Conservation (phyloP, 2,888 invertebrate species). For the Mamestra brassicae region DNA sequence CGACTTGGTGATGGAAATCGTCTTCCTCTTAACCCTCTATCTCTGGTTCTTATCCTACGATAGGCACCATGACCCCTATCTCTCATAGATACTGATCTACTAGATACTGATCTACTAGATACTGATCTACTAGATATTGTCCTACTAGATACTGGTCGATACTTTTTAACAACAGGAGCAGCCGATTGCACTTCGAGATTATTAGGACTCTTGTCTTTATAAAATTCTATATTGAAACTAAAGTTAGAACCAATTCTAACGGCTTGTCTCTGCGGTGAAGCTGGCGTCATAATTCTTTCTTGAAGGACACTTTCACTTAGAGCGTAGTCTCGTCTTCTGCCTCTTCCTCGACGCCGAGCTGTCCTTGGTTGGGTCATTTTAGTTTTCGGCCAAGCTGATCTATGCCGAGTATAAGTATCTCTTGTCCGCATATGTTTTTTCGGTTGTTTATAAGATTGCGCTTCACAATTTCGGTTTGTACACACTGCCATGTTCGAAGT, state of each 20-base stretch:
- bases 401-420: slow-evolving; percentile 12
- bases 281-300: neutral
- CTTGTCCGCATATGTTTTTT: slow-evolving; percentile 21
- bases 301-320: neutral
- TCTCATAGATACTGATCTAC: neutral
- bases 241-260: slow-evolving; percentile 68
- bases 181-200: slow-evolving; percentile 25
- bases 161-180: slow-evolving; percentile 16
- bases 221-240: slow-evolving; percentile 71
- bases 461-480: slow-evolving; percentile 38
- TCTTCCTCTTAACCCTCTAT: slow-evolving; percentile 24
- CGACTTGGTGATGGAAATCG: slow-evolving; percentile 19
- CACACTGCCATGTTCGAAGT: slow-evolving; percentile 27
- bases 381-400: slow-evolving; percentile 1
- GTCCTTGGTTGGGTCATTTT: slow-evolving; percentile 10
- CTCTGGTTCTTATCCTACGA: slow-evolving; percentile 21
- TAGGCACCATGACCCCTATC: slow-evolving; percentile 29
- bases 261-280: slow-evolving; percentile 42
- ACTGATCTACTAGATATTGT: too few relatives aligned
- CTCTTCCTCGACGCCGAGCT: neutral
- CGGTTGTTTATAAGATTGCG: slow-evolving; percentile 40
- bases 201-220: slow-evolving; percentile 52
- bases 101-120: too few relatives aligned
- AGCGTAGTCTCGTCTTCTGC: neutral
- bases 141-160: neutral